Evolutionary conservation across 1,140 invertebrate genomes (phyloP), one percentile per base, ranked within the genome.

Genomic region (Drosophila leontia): DNA sequence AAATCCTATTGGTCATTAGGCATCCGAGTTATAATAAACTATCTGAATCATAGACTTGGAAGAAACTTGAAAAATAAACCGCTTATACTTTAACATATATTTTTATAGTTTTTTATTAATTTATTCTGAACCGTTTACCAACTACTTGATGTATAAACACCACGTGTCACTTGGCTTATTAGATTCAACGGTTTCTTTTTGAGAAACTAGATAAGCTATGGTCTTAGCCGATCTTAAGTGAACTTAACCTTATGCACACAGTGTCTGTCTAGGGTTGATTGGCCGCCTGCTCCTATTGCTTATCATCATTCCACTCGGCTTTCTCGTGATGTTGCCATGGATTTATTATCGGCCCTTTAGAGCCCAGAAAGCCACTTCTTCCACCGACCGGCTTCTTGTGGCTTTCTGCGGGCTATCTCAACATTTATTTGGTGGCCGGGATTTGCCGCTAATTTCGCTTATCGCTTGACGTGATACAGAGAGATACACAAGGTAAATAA

Each of bases 391-490:
- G 34, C 44, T 57, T 71, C 67, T 58, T 70, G 26, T 37, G 45
- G 19, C 34, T 35, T n/a, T 47, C 7, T 15, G 17, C 11, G 23
- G 47, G 64, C 69, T 72, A 72, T 72, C 69, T 72, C n/a, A 37
- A 50, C 67, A 51, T 67, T 70, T 57, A 70, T 45, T 70, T 58
- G 65, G 51, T 58, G 65, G 44, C 41, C 35, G 69, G 67, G 69
- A 72, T 58, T 72, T 72, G 67, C 45, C 8, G 67, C 53, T 72
- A 72, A 72, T 71, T 72, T 71, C 48, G 44, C 67, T 72, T 72
- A 71, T 72, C 69, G 69, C 65, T 32, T 32, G 53, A 35, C 55
- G 67, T 71, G 64, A 39, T 41, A 41, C 44, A 51, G n/a, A 17
- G 50, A 51, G 67, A 72, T 71, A 71, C 69, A 50, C 53, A 41